phyloP scores from a whole-genome alignment of 2,113 vertebrate species.

The Sander vitreus region DNA sequence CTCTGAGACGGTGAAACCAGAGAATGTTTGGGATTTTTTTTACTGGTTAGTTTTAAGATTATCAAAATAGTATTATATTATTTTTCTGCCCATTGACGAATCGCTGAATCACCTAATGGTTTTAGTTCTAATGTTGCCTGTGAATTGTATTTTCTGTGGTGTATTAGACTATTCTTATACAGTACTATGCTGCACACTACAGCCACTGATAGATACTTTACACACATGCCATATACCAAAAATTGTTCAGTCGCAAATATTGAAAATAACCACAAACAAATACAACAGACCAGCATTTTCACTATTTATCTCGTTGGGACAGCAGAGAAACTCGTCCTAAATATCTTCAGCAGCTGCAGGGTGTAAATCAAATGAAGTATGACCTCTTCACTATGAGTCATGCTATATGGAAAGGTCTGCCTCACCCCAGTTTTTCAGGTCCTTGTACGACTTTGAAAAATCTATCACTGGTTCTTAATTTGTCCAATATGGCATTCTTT shows the following conservation, averaged over 20 bases:
- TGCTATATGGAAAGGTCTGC: conserved; percentile 50
- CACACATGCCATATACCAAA: neutral
- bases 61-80: neutral
- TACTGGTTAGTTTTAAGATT: neutral
- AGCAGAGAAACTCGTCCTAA: conserved; percentile 30
- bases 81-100: neutral
- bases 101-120: neutral
- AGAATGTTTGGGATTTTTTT: neutral
- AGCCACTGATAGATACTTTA: neutral
- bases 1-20: neutral
- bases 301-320: conserved; percentile 19
- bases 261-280: neutral
- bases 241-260: neutral
- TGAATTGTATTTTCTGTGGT: neutral
- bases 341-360: conserved; percentile 62
- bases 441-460: conserved; percentile 39
- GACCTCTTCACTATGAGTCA: conserved; percentile 45
- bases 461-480: conserved; percentile 35
- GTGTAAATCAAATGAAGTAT: conserved; percentile 61
- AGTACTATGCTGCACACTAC: neutral
- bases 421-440: conserved; percentile 10
- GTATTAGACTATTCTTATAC: neutral
- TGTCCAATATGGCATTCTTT: conserved; percentile 49
- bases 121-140: neutral
- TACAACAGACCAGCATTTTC: conserved; percentile 1